Percentiles rank a stretch among this genome's conserved stretches.
These are phyloP conservation scores for Pollenia griseotomentosa DNA, from an alignment of 2,888 invertebrate genomes.

Conservation along the genomic window DNA sequence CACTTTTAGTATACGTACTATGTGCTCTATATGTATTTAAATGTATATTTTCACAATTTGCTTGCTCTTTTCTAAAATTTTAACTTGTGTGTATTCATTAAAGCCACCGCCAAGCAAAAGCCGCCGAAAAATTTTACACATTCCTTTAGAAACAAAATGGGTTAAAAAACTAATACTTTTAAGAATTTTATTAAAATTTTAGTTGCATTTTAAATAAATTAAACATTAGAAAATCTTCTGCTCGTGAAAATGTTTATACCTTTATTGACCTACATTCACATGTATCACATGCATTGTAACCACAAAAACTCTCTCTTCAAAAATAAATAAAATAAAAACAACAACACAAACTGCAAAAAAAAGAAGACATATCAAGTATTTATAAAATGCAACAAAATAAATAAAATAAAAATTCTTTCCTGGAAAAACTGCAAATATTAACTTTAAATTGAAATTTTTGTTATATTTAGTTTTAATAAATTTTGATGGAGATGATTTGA, in stretches of 20 bases:
- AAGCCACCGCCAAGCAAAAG: slow-evolving; percentile 41
- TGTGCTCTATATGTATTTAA: slow-evolving; percentile 11
- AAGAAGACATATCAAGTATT: background rate
- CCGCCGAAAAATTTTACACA: slow-evolving; percentile 21
- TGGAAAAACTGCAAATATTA: too few relatives aligned
- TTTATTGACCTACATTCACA: slow-evolving; percentile 59
- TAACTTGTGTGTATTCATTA: slow-evolving; percentile 65
- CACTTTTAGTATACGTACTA: slow-evolving; percentile 34
- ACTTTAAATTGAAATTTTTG: too few relatives aligned
- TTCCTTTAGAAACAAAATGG: too few relatives aligned
- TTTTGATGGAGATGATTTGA: too few relatives aligned
- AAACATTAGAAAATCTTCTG: background rate
- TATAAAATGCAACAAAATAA: slow-evolving; percentile 12
- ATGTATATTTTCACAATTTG: slow-evolving; percentile 2
- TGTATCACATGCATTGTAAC: slow-evolving; percentile 47
- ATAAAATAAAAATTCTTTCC: background rate
- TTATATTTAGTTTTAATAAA: too few relatives aligned
- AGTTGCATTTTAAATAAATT: background rate
- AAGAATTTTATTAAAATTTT: background rate
- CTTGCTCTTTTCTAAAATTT: slow-evolving; percentile 52
- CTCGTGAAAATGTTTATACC: background rate
- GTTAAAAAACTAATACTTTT: too few relatives aligned
- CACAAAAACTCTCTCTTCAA: slow-evolving; percentile 43
- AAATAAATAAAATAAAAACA: slow-evolving; percentile 29
- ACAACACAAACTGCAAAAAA: background rate